Evolutionary conservation across 2,888 invertebrate genomes (phyloP), one percentile per base, ranked within the genome.

Genomic region (Caenorhabditis doughertyi): DNA sequence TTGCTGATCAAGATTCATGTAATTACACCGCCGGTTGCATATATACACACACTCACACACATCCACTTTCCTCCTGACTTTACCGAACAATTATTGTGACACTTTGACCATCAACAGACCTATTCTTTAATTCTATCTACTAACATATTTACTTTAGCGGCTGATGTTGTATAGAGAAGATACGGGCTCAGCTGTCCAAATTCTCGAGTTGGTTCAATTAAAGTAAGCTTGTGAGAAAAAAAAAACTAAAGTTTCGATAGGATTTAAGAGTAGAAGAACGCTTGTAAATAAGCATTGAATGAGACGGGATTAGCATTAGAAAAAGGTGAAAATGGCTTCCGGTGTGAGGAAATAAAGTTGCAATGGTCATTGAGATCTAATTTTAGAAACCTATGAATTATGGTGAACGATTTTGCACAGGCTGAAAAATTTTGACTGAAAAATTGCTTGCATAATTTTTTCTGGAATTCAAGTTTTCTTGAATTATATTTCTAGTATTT

Each of bases 51-150:
- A 13, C 13, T 39, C n/a, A 39, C 8, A 23, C 16, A 16, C 25
- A 2, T 8, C 13, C 21, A 49, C 18, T 32, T 23, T 16, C 11
- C 23, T 72, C 21, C 16, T 13, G 18, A 42, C 39, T 49, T n/a
- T 51, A 51, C 64, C 49, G 51, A 21, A 49, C 73, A 73, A 64
- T 73, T 73, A 73, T 64, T 65, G 73, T 55, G 64, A 64, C 73
- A 65, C 55, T 73, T 32, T 27, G 32, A 42, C 44, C 73, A 73
- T 64, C 73, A 64, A 18, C 62, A 42, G 23, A 51, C 62, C 64
- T 73, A 13, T 56, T 73, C 56, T 44, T 32, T 18, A 55, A 73
- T 73, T 73, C 73, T 16, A 65, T 55, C 55, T 73, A 73, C 53
- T 73, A 32, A 44, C 32, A 55, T 64, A 72, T 71, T 71, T 49